phyloP scores from a whole-genome alignment of 2,113 vertebrate species.

The Urocitellus parryii region DNA sequence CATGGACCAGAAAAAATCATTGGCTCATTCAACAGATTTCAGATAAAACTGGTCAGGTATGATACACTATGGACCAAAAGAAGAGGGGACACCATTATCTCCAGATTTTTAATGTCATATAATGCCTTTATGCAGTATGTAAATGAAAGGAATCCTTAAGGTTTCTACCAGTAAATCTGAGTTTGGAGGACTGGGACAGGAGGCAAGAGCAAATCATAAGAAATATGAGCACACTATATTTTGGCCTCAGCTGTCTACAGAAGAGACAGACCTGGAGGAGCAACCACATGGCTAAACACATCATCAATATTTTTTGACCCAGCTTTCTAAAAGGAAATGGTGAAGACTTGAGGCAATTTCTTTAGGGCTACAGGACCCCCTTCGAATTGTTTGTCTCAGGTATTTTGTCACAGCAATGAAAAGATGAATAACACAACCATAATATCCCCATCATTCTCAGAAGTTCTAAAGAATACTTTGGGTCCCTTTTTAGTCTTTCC shows the following conservation, averaged over 20 bases:
- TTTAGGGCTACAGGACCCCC: background rate
- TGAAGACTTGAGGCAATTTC: background rate
- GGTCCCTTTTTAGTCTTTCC: background rate
- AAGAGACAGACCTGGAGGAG: background rate
- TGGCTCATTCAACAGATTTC: background rate
- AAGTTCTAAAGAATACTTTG: background rate
- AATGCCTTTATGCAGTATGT: background rate
- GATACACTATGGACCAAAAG: background rate
- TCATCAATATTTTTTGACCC: background rate
- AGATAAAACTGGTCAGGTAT: background rate
- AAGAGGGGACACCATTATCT: background rate
- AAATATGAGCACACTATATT: background rate
- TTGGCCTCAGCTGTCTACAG: background rate
- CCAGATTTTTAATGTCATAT: background rate
- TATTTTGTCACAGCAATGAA: too few species aligned
- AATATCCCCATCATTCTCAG: background rate
- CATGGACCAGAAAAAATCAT: background rate
- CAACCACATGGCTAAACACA: background rate
- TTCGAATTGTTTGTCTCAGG: too few species aligned
- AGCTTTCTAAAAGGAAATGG: background rate
- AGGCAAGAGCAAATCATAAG: background rate
- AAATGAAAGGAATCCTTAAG: background rate
- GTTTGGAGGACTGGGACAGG: background rate
- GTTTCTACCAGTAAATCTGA: background rate
- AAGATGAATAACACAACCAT: too few species aligned